Percentiles rank a stretch among this genome's conserved stretches.
Conservation (phyloP, 2,797 vertebrate species). For the Labroides dimidiatus region DNA sequence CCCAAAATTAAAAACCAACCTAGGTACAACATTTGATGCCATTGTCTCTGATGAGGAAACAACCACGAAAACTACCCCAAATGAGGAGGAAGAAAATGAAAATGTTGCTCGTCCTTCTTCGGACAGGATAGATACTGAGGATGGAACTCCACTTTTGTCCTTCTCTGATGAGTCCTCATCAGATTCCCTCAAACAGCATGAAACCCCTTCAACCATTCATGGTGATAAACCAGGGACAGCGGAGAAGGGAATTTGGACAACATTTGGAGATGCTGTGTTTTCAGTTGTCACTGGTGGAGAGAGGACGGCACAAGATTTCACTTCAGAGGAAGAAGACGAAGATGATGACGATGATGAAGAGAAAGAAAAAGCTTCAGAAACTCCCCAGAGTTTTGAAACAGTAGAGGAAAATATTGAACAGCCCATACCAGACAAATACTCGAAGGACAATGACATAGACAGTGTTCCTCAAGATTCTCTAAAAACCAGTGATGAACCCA, state of each 20-base stretch:
- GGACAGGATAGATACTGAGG: slow-evolving; percentile 53
- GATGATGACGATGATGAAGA: slow-evolving; percentile 60
- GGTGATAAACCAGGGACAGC: slow-evolving; percentile 44
- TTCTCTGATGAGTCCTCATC: slow-evolving; percentile 56
- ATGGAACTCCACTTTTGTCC: slow-evolving; percentile 75
- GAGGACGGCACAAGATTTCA: slow-evolving; percentile 37
- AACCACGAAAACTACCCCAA: slow-evolving; percentile 84
- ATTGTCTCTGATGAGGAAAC: slow-evolving; percentile 87
- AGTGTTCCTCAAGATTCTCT: slow-evolving; percentile 7
- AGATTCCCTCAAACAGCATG: slow-evolving; percentile 5
- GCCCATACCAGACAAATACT: slow-evolving; percentile 30
- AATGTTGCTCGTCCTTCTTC: slow-evolving; percentile 53
- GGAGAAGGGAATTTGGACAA: slow-evolving; percentile 62
- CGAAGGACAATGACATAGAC: neutral
- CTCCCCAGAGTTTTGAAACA: slow-evolving; percentile 20
- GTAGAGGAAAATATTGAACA: slow-evolving; percentile 10
- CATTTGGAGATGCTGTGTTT: slow-evolving; percentile 78
- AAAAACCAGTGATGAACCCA: slow-evolving; percentile 5
- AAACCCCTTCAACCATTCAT: neutral
- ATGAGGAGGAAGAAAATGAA: slow-evolving; percentile 79
- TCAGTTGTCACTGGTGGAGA: slow-evolving; percentile 80
- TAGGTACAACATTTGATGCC: slow-evolving; percentile 90
- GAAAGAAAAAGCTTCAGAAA: slow-evolving; percentile 29
- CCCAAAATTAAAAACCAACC: slow-evolving; percentile 85
- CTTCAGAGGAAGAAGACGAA: slow-evolving; percentile 65